Percentiles rank a stretch among this genome's conserved stretches.
Conservation (phyloP, 2,797 vertebrate genomes). For the Bryconaethiops microstoma region DNA sequence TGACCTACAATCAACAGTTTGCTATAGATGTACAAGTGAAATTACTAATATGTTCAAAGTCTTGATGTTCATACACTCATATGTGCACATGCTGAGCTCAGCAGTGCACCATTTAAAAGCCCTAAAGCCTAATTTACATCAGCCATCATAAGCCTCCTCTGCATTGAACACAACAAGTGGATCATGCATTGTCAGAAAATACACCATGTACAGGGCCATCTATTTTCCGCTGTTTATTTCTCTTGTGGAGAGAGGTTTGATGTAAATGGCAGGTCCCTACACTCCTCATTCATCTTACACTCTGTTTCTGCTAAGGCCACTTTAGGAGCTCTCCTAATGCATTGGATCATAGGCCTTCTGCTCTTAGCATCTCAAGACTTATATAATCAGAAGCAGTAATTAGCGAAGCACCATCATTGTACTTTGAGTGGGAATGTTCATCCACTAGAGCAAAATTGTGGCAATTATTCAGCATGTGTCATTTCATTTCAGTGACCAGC, state of each 20-base stretch:
- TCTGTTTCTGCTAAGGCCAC: slow-evolving; percentile 29
- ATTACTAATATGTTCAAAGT: not conserved
- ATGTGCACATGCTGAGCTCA: not conserved
- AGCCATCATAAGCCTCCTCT: not conserved
- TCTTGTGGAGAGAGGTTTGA: slow-evolving; percentile 20
- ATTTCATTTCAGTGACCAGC: slow-evolving; percentile 36
- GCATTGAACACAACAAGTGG: slow-evolving; percentile 20
- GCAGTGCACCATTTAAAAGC: not conserved
- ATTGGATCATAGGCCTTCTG: slow-evolving; percentile 37
- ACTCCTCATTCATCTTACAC: slow-evolving; percentile 29
- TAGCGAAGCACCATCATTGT: slow-evolving; percentile 38
- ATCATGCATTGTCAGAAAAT: not conserved
- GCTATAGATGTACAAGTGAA: not conserved
- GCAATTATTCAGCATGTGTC: slow-evolving; percentile 28
- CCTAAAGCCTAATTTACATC: not conserved
- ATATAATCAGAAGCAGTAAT: slow-evolving; percentile 45
- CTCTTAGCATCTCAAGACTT: slow-evolving; percentile 27
- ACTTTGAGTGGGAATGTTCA: slow-evolving; percentile 34
- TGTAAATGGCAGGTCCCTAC: slow-evolving; percentile 26
- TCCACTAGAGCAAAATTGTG: slow-evolving; percentile 39
- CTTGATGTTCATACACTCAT: not conserved
- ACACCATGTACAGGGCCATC: slow-evolving; percentile 3
- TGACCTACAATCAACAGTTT: not conserved
- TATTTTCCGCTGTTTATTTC: slow-evolving; percentile 32
- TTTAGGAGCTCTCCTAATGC: slow-evolving; percentile 41